Conservation (phyloP, 2,113 vertebrate species). For the Bombycilla garrulus region DNA sequence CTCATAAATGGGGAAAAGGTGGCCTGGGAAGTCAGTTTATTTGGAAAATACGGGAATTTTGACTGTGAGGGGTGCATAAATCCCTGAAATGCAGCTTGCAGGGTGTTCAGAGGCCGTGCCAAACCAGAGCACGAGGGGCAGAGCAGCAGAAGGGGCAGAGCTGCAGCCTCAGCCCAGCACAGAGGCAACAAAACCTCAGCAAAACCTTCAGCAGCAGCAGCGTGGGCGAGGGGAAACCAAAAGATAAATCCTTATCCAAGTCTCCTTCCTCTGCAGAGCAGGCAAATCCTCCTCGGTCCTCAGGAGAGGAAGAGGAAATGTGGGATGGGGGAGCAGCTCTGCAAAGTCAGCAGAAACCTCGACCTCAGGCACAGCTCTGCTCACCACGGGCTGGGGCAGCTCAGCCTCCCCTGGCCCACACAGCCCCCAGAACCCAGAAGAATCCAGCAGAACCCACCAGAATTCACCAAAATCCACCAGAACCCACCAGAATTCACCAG, state of each 20-base stretch:
- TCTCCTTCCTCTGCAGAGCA: background rate
- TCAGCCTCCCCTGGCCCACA: background rate
- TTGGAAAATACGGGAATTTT: background rate
- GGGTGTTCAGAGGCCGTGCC: background rate
- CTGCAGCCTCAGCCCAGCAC: background rate
- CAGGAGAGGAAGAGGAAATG: background rate
- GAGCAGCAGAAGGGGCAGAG: background rate
- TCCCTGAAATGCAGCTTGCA: fast-evolving
- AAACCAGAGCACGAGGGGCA: fast-evolving
- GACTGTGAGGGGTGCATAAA: fast-evolving
- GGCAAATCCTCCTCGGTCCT: background rate
- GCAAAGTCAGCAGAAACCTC: background rate
- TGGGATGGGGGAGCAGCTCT: background rate
- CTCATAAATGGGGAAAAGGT: background rate
- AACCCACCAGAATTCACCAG: background rate
- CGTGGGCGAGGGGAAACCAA: background rate
- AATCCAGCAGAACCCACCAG: background rate
- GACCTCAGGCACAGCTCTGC: too few species aligned
- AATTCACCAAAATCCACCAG: background rate
- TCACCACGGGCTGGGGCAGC: background rate
- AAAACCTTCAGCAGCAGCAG: background rate
- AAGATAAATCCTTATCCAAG: background rate
- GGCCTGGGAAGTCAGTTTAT: background rate
- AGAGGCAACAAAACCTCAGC: background rate
- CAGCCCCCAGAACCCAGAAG: background rate